A percentile compares a stretch with the other conserved stretches of the same genome.
phyloP scores from a whole-genome alignment of 2,888 invertebrate genomes.

The Coenonympha glycerion region DNA sequence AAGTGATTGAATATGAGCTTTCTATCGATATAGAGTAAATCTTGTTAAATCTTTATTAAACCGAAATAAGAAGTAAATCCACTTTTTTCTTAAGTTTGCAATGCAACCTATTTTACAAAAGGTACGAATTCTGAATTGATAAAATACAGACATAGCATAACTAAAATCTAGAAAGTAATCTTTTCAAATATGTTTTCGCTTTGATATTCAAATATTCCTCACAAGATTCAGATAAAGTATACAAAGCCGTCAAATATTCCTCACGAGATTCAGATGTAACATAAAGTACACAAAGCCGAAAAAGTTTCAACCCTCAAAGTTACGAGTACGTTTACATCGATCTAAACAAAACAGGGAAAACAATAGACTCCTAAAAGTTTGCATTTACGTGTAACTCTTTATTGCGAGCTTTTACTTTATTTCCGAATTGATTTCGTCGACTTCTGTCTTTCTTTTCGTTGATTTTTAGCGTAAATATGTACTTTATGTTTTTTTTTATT shows the following conservation, averaged over 20 bases:
- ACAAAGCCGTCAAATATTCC: too few relatives aligned
- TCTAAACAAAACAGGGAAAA: slow-evolving; percentile 17
- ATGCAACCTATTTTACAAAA: too few relatives aligned
- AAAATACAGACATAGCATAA: too few relatives aligned
- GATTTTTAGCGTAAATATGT: background rate
- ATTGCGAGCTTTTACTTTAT: slow-evolving; percentile 15
- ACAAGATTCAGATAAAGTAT: too few relatives aligned
- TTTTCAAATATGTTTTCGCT: too few relatives aligned
- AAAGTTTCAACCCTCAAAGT: slow-evolving; percentile 17
- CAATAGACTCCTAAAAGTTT: slow-evolving; percentile 19
- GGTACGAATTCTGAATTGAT: too few relatives aligned
- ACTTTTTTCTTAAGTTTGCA: too few relatives aligned
- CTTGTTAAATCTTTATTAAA: background rate
- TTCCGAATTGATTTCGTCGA: slow-evolving; percentile 14
- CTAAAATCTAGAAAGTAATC: too few relatives aligned
- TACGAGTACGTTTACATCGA: slow-evolving; percentile 18
- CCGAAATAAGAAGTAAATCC: too few relatives aligned
- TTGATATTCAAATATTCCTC: too few relatives aligned
- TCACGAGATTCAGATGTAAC: slow-evolving; percentile 14
- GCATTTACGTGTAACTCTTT: slow-evolving; percentile 16
- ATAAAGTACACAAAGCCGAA: slow-evolving; percentile 23
- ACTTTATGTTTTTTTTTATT: background rate
- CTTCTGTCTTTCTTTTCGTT: background rate
- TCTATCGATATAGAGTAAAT: background rate
- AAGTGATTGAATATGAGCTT: background rate